Base-by-base conservation (phyloP, 2,797 vertebrate species). In the Clarias fuscus region DNA sequence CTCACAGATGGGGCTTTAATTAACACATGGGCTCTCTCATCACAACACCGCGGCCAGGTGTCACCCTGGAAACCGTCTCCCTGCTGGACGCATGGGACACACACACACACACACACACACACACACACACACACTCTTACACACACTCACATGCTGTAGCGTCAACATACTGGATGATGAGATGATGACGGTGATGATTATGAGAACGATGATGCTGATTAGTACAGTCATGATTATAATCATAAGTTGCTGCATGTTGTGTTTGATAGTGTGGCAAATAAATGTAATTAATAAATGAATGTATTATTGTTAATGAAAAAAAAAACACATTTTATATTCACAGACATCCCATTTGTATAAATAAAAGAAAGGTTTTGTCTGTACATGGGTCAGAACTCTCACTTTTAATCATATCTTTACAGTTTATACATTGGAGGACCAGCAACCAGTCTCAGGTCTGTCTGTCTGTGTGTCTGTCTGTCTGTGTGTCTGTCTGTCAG, bases 1-100 rank as follows among this genome's bases (percentile, higher is more conserved):
- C 88, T 88, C 90, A 85, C 93, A 93, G 93, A 93, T 93, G 93
- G 93, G 91, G 86, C 92, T 90, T 91, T 93, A 93, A 94, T 94
- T 93, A 94, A 91, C 91, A 91, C 91, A 85, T 87, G 75, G 85
- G 77, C 87, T 88, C 91, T 90, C 89, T 90, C 73, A 85, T 86
- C 89, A 89, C 86, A 70, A 85, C 91, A 88, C 85, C 81, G 84
- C 82, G 89, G 87, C 91, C 89, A 86, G 91, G 88, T 88, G 86
- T 90, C 86, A 27, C 89, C 89, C 84, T 67, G 81, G 91, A 90
- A 90, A 90, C 86, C 58, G 83, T 71, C 87, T 86, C 88, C 82
- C 84, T 85, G 76, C 65, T 86, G 85, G 85, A 87, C 89, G 65
- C 86, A 88, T 87, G 89, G 88, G 89, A 88, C 33, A 33, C 33